Percentiles rank a stretch among this genome's conserved stretches.
Evolutionary conservation across 1,140 invertebrate species (phyloP).

Genomic region (Mamestra configurata): DNA sequence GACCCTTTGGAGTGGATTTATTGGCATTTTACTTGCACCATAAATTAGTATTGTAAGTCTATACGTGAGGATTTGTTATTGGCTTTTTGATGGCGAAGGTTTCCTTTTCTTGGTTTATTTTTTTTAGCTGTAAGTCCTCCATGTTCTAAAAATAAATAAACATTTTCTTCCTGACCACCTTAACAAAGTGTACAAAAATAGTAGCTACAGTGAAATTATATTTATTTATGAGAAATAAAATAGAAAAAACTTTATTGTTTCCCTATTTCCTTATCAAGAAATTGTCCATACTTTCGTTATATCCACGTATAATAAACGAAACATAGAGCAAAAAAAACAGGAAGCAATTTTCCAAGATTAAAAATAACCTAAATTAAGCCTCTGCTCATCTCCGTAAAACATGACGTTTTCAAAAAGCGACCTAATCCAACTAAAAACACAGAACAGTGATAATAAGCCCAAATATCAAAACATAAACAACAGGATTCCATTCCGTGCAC

Average conservation of each 20-base stretch:
- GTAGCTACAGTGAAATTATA: neutral
- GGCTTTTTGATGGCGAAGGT: too few species aligned
- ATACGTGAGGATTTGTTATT: too few species aligned
- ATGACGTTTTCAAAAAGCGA: neutral
- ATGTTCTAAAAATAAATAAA: too few species aligned
- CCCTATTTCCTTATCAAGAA: neutral
- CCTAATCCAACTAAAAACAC: neutral
- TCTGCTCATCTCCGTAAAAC: neutral
- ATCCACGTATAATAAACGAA: neutral
- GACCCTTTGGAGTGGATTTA: too few species aligned
- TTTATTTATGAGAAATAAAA: neutral
- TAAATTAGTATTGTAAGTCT: too few species aligned
- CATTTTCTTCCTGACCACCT: too few species aligned
- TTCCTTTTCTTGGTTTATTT: too few species aligned
- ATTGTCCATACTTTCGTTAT: neutral
- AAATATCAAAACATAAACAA: slow-evolving; percentile 44
- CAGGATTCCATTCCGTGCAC: slow-evolving; percentile 12
- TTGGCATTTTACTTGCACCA: too few species aligned
- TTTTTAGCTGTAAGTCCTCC: too few species aligned
- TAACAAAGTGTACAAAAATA: neutral
- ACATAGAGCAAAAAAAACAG: neutral
- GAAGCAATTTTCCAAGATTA: neutral
- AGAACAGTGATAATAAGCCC: neutral
- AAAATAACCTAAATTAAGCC: neutral
- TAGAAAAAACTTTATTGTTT: neutral